Evolutionary conservation across 23 tunicate genomes (phyloP), one percentile per base, ranked within the genome.

Genomic region (Styela plicata): DNA sequence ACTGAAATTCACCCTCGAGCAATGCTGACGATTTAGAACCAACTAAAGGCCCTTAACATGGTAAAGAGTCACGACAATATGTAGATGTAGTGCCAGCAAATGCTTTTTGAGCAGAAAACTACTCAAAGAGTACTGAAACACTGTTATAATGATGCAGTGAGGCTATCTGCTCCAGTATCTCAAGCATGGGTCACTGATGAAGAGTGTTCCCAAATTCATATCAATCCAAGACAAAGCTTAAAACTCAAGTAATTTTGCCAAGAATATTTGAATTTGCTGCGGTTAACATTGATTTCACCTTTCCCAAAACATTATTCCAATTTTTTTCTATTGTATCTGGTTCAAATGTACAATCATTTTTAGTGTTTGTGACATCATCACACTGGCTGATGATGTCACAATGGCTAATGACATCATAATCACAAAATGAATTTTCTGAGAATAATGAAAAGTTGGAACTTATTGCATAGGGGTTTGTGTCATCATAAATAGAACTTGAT

Each of bases 361-460:
- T 44, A 7, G 13, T 44, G 13, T 44, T 44, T 44, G 57, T 44
- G 57, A 44, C 57, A 44, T 44, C 57, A 44, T 44, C 57, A 13
- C 57, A 44, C 13, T 44, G 57, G 57, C 57, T 44, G 13, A 44
- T 44, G 13, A 44, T 44, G 57, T 44, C 57, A 44, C 57, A 44
- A 44, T 44, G 57, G 13, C 57, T 44, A 44, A 44, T 44, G 57
- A 44, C 70, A 27, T 66, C 70, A 24, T 71, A 34, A 71, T 71
- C 23, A 31, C 3, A 5, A 27, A 32, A 71, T 7, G 24, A 27
- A 30, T 71, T 31, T 3, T 71, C 77, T 2, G 77, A 33, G 7
- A 71, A 30, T 22, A 34, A 71, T 36, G 77, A 34, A 34, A 71
- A 71, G 29, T 71, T 71, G 7, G 32, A 34, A 71, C 34, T 32